These are phyloP conservation scores for Cylloceria caligata DNA, from an alignment of 2,888 invertebrate genomes.

Conservation along the genomic window DNA sequence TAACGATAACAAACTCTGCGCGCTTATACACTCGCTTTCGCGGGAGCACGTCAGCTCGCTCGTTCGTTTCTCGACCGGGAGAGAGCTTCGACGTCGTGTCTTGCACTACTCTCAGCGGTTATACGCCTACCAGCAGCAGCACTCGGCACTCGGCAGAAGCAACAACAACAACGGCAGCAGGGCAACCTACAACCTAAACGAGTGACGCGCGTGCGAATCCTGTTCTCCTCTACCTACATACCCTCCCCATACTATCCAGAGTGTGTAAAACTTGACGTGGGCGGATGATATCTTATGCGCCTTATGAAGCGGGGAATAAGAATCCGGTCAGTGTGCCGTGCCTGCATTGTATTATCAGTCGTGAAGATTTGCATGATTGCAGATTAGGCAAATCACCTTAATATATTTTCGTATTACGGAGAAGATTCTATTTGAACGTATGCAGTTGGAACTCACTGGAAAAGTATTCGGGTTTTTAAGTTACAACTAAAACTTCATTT, in stretches of 20 bases:
- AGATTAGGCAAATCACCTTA: background rate
- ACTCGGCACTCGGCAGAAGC: slow-evolving; percentile 48
- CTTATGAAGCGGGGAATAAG: slow-evolving; percentile 3
- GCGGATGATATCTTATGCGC: slow-evolving; percentile 24
- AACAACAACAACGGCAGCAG: slow-evolving; percentile 54
- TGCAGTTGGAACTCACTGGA: background rate
- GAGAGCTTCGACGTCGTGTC: slow-evolving; percentile 61
- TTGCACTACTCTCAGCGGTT: slow-evolving; percentile 63
- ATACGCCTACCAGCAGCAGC: slow-evolving; percentile 64
- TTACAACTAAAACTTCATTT: background rate
- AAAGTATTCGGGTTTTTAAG: background rate
- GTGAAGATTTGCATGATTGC: slow-evolving; percentile 12
- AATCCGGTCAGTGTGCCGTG: slow-evolving; percentile 56
- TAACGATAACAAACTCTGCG: slow-evolving; percentile 80
- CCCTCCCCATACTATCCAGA: slow-evolving; percentile 41
- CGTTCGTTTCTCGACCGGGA: slow-evolving; percentile 32
- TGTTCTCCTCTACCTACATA: slow-evolving; percentile 50
- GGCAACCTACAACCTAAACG: slow-evolving; percentile 52
- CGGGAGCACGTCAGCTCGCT: slow-evolving; percentile 39
- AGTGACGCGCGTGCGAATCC: slow-evolving; percentile 60
- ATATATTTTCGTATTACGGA: background rate
- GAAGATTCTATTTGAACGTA: background rate
- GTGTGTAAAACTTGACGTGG: slow-evolving; percentile 31
- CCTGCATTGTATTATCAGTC: slow-evolving; percentile 8
- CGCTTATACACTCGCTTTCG: slow-evolving; percentile 64